A percentile compares a stretch with the other conserved stretches of the same genome.
Evolutionary conservation across 2,888 invertebrate species (phyloP).

Genomic region (Pristionchus entomophagus): DNA sequence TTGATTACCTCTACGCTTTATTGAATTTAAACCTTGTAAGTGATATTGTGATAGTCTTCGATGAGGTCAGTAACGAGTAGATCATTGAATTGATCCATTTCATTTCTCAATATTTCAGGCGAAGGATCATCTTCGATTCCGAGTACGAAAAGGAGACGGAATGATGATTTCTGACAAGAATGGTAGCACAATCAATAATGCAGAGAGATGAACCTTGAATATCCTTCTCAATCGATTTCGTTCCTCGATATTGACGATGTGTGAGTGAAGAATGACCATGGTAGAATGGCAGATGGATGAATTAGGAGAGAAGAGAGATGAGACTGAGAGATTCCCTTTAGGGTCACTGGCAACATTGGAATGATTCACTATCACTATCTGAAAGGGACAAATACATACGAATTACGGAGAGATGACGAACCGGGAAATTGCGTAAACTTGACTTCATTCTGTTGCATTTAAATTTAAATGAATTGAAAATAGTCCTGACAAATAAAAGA

Average conservation of each 20-base stretch:
- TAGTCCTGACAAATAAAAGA: neutral
- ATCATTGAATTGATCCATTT: neutral
- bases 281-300: neutral
- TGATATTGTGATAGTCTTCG: constrained; percentile 27
- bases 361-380: constrained; percentile 18
- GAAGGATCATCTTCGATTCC: neutral
- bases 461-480: neutral
- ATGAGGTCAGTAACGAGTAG: neutral
- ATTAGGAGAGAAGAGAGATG: neutral
- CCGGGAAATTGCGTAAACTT: neutral
- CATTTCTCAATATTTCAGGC: neutral
- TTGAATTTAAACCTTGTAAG: neutral
- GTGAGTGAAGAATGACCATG: neutral
- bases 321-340: neutral
- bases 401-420: neutral
- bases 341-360: neutral
- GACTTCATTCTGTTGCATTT: neutral
- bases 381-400: neutral
- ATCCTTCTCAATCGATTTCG: neutral
- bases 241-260: neutral
- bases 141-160: neutral
- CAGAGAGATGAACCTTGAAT: neutral
- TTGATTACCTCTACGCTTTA: neutral
- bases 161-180: neutral
- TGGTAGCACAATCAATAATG: too few relatives aligned